Percentiles rank a stretch among this genome's conserved stretches.
These are phyloP conservation scores for Aphodius sticticus DNA, from an alignment of 2,888 invertebrate species.

Conservation along the genomic window DNA sequence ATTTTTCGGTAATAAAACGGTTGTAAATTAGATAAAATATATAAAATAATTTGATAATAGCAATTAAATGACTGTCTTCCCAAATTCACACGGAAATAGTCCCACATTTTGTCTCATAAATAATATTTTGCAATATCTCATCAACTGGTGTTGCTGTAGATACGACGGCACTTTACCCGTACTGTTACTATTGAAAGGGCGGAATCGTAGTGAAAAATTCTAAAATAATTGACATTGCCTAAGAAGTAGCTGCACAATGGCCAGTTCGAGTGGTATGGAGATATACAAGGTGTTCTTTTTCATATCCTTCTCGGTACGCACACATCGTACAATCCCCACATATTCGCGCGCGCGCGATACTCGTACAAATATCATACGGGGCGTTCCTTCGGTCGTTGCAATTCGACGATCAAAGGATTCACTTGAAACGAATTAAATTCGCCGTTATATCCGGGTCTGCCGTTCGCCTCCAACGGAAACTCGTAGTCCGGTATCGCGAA, in stretches of 20 bases:
- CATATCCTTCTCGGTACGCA: conserved; percentile 15
- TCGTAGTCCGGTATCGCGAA: conserved; percentile 59
- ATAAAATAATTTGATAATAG: too few species aligned
- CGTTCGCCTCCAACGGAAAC: conserved; percentile 56
- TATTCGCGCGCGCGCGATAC: background rate
- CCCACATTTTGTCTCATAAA: too few species aligned
- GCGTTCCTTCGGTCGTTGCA: conserved; percentile 30
- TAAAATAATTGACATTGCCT: background rate
- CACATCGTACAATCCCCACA: conserved; percentile 29
- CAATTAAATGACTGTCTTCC: too few species aligned
- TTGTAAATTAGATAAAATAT: too few species aligned
- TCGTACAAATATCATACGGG: conserved; percentile 14
- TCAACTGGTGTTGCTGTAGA: too few species aligned
- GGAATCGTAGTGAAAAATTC: background rate
- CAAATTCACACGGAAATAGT: too few species aligned
- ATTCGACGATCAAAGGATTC: conserved; percentile 38
- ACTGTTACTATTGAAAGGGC: too few species aligned
- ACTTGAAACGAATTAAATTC: conserved; percentile 57
- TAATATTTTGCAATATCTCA: too few species aligned
- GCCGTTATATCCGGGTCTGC: conserved; percentile 56
- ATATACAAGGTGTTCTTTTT: conserved; percentile 31
- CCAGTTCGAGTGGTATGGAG: conserved; percentile 10
- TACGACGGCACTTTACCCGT: too few species aligned
- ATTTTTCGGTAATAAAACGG: too few species aligned
- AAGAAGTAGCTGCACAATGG: background rate